Base-by-base conservation (phyloP, 2,113 vertebrate species). In the Xenopus laevis region DNA sequence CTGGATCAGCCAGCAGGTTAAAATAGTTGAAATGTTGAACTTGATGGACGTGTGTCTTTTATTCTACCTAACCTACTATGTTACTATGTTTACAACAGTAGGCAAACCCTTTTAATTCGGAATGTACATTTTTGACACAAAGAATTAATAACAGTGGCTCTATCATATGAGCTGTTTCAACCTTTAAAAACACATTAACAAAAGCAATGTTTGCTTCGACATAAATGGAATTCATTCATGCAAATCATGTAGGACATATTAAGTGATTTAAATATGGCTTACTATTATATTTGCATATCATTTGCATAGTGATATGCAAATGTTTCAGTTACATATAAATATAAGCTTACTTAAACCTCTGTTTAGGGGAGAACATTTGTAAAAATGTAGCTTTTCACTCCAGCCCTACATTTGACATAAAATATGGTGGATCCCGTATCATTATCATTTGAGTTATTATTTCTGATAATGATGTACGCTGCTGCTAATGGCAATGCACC, bases 231-330 rank as follows among this genome's bases (percentile, higher is more conserved):
- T 33, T 59, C 59, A 72, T 46, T 46, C 71, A 72, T 52, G 71
- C 71, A 72, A 64, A 72, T 63, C 59, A 72, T 72, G 33, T 40
- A 40, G 33, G 33, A 40, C 33, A 40, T 40, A 40, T 46, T 72
- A 64, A 63, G 20, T 33, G 60, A 72, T 72, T 72, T 64, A 59
- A 72, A 72, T 72, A 72, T 61, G 55, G 71, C 71, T 72, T 72
- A 64, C 71, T 53, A 72, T 46, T 53, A 46, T 63, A 72, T 72
- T 64, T 72, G 71, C 71, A 72, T 63, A 53, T 10, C 23, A 72
- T 72, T 72, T 72, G 46, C 71, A 72, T 72, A 72, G 64, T 72
- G 23, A 63, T 59, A 72, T 63, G 71, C 62, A 72, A 72, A 72
- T 72, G 71, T 72, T 72, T 64, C 71, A 62, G 62, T 72, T 59